Base-by-base conservation (phyloP, 2,888 invertebrate species). In the Mesochorus sp. region DNA sequence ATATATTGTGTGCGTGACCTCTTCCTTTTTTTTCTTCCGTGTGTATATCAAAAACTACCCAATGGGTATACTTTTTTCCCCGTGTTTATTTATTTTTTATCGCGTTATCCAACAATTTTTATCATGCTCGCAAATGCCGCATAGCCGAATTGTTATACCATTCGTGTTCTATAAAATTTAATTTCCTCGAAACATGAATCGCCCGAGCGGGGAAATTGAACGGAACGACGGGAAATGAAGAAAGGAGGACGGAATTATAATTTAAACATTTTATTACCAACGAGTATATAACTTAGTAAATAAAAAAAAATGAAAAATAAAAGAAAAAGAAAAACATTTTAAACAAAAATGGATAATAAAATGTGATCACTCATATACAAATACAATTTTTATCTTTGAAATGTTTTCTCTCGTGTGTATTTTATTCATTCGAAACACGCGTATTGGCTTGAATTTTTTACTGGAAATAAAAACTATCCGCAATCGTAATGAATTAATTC, bases 1-100 rank as follows among this genome's bases (percentile, higher is more conserved):
- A 31, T 10, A n/a, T 17, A 34, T 62, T 49, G 47, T 74, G 34
- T 34, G 57, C 64, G 57, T 62, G 47, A 51, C 68, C 78, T 62
- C 74, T 57, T 42, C 51, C 6, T 42, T 28, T 66, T 19, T 42
- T 66, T 24, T 68, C 8, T 26, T 39, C n/a, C n/a, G n/a, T n/a
- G 17, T 19, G n/a, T 34, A 24, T 47, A 44, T 44, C 68, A 21
- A 55, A 59, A 62, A 71, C n/a, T 44, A 55, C 66, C 17, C 59
- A 17, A 62, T 59, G 39, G 21, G 34, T 34, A 4, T 31, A 10
- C 14, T 64, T 34, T 37, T 39, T 57, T 19, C 21, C 12, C 31
- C 42, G 31, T 31, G 24, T 28, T 61, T 71, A n/a, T n/a, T n/a
- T n/a, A n/a, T 53, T 66, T 71, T 62, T 44, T 34, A 55, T 49